phyloP scores from a whole-genome alignment of 2,113 vertebrate genomes.

The Diglossa brunneiventris region DNA sequence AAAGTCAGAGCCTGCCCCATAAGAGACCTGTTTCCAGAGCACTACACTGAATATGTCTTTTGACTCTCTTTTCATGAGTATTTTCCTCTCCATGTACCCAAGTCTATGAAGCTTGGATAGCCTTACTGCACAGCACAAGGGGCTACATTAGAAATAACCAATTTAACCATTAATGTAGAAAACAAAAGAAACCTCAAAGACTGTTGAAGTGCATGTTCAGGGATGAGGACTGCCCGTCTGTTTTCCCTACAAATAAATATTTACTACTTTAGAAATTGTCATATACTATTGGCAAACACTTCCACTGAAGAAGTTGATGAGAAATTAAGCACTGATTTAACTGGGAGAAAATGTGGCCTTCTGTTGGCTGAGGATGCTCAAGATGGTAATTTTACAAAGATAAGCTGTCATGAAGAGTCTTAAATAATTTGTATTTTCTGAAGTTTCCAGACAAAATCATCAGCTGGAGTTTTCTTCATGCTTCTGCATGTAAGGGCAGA shows the following conservation, averaged over 20 bases:
- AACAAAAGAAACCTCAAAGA: neutral
- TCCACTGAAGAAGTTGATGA: neutral
- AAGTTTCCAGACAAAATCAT: neutral
- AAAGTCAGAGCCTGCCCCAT: neutral
- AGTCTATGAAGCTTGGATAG: neutral
- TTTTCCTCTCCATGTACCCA: neutral
- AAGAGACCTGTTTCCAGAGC: neutral
- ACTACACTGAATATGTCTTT: neutral
- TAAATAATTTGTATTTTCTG: neutral
- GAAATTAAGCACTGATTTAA: neutral
- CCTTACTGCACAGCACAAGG: neutral
- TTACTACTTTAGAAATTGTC: neutral
- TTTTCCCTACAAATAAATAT: neutral
- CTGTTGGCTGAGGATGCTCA: neutral
- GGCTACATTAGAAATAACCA: neutral
- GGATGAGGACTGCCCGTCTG: neutral
- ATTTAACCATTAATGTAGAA: neutral
- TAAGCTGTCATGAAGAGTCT: neutral
- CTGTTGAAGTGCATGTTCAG: neutral
- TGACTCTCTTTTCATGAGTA: neutral
- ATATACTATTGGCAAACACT: neutral
- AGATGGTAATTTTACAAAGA: neutral
- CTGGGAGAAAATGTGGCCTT: neutral
- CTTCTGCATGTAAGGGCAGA: neutral
- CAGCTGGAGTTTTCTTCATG: neutral